These are phyloP conservation scores for Riptortus pedestris DNA, from an alignment of 1,140 invertebrate genomes.

Conservation along the genomic window DNA sequence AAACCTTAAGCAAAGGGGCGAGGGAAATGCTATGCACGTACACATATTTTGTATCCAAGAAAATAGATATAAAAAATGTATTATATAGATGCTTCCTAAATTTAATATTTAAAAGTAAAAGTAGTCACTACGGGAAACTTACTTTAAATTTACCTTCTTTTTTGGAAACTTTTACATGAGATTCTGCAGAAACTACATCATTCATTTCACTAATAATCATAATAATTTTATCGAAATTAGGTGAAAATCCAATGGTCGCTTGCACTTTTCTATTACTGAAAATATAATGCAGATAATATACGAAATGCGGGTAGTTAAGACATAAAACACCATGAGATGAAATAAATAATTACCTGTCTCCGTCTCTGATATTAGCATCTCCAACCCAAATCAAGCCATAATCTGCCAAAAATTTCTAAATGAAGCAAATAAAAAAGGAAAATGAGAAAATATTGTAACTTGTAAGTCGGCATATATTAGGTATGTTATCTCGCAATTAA, in stretches of 20 bases:
- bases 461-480: too few species aligned
- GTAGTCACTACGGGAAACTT: too few species aligned
- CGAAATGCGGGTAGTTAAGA: neutral
- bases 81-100: too few species aligned
- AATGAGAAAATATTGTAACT: too few species aligned
- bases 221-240: conserved; percentile 22
- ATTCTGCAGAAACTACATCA: neutral
- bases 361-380: neutral
- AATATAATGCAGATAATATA: neutral
- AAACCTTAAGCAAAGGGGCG: too few species aligned
- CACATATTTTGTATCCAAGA: too few species aligned
- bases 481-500: too few species aligned
- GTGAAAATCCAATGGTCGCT: conserved; percentile 5
- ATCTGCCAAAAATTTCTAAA: conserved; percentile 24
- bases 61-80: too few species aligned
- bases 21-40: too few species aligned
- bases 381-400: conserved; percentile 24
- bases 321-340: neutral
- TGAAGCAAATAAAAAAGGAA: too few species aligned
- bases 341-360: neutral
- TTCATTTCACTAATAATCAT: conserved; percentile 17
- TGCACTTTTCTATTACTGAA: neutral
- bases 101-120: too few species aligned
- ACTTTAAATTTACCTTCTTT: conserved; percentile 21
- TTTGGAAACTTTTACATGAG: neutral